phyloP scores from a whole-genome alignment of 2,888 invertebrate species.

The Thymelicus sylvestris region DNA sequence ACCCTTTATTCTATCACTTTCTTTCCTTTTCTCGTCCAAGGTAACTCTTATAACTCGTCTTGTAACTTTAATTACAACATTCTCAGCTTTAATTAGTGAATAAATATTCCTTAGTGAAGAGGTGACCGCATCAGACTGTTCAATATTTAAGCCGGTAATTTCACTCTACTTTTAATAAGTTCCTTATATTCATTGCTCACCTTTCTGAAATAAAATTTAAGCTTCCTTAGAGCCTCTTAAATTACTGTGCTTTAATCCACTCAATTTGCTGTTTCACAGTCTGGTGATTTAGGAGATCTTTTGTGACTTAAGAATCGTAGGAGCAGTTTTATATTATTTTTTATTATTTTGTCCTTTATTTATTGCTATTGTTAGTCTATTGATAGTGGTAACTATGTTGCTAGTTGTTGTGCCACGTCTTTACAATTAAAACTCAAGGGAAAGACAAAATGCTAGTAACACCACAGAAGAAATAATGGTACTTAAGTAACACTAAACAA shows the following conservation, averaged over 20 bases:
- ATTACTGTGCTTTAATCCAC: neutral
- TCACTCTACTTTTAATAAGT: slow-evolving; percentile 44
- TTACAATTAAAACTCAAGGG: too few relatives aligned
- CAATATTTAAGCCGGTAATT: slow-evolving; percentile 57
- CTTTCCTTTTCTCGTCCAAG: neutral
- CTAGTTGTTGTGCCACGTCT: too few relatives aligned
- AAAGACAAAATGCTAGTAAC: too few relatives aligned
- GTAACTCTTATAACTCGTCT: neutral
- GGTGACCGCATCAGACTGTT: slow-evolving; percentile 57
- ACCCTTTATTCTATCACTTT: neutral
- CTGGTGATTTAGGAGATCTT: too few relatives aligned
- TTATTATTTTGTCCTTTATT: too few relatives aligned
- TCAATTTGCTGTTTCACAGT: neutral
- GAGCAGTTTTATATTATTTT: too few relatives aligned
- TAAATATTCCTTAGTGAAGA: slow-evolving; percentile 39
- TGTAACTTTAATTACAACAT: neutral
- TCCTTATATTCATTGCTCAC: slow-evolving; percentile 48
- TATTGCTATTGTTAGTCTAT: neutral
- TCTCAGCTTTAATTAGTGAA: neutral
- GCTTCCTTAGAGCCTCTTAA: neutral
- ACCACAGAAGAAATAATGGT: too few relatives aligned
- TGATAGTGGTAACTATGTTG: neutral
- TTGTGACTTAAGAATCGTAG: too few relatives aligned
- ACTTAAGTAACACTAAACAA: too few relatives aligned
- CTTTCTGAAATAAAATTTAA: slow-evolving; percentile 34